Percentiles rank a stretch among this genome's conserved stretches.
Evolutionary conservation across 2,113 vertebrate species (phyloP).

Genomic region (Lates calcarifer): DNA sequence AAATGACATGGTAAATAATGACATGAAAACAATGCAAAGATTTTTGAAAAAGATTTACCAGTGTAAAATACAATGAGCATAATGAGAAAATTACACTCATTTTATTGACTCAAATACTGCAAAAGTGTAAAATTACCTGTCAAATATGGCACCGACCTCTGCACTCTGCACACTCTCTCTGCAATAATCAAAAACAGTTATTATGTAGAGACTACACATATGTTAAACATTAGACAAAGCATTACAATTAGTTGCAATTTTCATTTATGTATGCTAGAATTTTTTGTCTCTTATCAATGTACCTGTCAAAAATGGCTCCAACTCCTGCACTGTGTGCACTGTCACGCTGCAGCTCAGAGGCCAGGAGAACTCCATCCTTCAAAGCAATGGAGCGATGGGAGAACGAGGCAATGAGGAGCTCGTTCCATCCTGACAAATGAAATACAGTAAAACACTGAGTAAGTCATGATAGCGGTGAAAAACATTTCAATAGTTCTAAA

Average conservation of each 20-base stretch:
- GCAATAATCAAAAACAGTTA: slow-evolving; percentile 32
- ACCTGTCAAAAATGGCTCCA: slow-evolving; percentile 94
- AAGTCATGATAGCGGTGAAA: not conserved
- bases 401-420: slow-evolving; percentile 94
- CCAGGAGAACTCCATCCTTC: slow-evolving; percentile 91
- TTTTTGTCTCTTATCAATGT: not conserved
- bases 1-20: too few species aligned
- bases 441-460: not conserved
- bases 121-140: slow-evolving; percentile 86
- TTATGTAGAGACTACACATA: not conserved
- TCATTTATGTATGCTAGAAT: not conserved
- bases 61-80: not conserved
- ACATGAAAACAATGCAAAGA: not conserved
- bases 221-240: not conserved
- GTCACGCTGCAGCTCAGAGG: slow-evolving; percentile 92
- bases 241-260: not conserved
- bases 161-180: slow-evolving; percentile 94
- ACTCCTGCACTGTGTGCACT: slow-evolving; percentile 89
- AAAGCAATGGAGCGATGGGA: slow-evolving; percentile 93
- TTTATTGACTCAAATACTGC: not conserved
- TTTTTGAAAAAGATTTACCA: not conserved
- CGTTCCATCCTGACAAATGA: slow-evolving; percentile 89
- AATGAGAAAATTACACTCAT: not conserved
- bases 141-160: slow-evolving; percentile 97
- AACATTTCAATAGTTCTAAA: not conserved